phyloP scores from a whole-genome alignment of 2,888 invertebrate species.

The Drosophila phalerata region DNA sequence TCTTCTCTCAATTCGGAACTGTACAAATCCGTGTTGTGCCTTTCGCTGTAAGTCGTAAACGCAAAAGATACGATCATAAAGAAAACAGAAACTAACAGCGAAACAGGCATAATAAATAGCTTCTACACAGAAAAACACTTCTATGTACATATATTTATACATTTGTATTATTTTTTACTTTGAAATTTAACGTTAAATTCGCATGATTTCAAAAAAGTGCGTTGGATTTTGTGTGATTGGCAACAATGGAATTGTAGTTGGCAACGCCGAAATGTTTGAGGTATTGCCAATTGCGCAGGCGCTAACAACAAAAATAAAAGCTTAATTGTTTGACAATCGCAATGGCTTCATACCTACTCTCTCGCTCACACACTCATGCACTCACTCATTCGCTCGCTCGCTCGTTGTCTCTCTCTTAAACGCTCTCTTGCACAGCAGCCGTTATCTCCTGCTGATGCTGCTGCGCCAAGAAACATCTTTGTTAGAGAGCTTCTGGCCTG shows the following conservation, averaged over 20 bases:
- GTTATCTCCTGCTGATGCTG: constrained; percentile 43
- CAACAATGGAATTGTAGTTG: constrained; percentile 21
- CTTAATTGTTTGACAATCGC: constrained; percentile 51
- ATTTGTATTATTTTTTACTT: neutral
- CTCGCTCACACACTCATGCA: constrained; percentile 10
- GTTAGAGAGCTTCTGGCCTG: constrained; percentile 73
- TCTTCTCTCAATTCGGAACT: constrained; percentile 8
- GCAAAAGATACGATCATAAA: constrained; percentile 21
- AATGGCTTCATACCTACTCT: constrained; percentile 14
- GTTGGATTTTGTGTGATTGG: constrained; percentile 33
- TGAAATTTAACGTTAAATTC: neutral
- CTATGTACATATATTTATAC: neutral
- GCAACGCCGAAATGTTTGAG: constrained; percentile 18
- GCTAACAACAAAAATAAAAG: constrained; percentile 67
- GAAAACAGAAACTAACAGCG: neutral
- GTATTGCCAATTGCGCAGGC: constrained; percentile 57
- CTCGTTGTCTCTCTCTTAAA: constrained; percentile 24
- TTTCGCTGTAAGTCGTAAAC: constrained; percentile 67
- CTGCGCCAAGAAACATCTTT: constrained; percentile 55
- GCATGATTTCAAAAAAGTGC: constrained; percentile 27
- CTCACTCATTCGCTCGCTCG: neutral
- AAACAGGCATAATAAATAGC: neutral
- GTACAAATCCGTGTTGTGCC: constrained; percentile 23
- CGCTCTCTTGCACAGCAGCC: constrained; percentile 45
- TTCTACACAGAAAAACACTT: neutral